phyloP scores from a whole-genome alignment of 2,888 invertebrate genomes.

The Nymphalis c-album region DNA sequence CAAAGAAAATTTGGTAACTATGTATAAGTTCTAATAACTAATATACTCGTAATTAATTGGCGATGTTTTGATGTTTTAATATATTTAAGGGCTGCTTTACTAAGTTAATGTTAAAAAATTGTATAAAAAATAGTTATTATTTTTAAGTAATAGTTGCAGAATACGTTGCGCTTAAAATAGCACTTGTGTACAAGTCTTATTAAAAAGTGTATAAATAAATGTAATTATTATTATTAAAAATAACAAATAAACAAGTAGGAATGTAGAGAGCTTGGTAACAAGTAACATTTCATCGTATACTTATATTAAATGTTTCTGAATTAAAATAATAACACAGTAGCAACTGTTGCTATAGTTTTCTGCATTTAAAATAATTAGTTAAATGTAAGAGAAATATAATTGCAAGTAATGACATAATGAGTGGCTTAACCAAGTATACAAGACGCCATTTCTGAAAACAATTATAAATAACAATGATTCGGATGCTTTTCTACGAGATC shows the following conservation, averaged over 20 bases:
- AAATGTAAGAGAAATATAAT: not conserved
- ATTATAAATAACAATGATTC: not conserved
- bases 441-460: not conserved
- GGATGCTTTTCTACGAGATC: not conserved
- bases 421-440: not conserved
- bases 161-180: no score
- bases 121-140: no score
- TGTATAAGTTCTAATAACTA: no score
- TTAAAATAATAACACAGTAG: constrained; percentile 6
- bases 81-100: no score
- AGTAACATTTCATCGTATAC: not conserved
- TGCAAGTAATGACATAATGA: constrained; percentile 7
- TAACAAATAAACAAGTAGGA: not conserved
- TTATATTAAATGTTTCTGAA: constrained; percentile 8
- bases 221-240: not conserved
- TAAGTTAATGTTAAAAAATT: no score
- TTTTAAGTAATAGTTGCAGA: no score
- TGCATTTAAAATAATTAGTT: not conserved
- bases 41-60: no score
- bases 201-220: not conserved
- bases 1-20: no score
- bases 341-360: not conserved
- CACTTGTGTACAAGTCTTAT: no score
- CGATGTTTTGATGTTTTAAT: no score
- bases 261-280: constrained; percentile 7